Evolutionary conservation across 2,113 vertebrate species (phyloP), one percentile per base, ranked within the genome.

Genomic region (Barbus barbus): DNA sequence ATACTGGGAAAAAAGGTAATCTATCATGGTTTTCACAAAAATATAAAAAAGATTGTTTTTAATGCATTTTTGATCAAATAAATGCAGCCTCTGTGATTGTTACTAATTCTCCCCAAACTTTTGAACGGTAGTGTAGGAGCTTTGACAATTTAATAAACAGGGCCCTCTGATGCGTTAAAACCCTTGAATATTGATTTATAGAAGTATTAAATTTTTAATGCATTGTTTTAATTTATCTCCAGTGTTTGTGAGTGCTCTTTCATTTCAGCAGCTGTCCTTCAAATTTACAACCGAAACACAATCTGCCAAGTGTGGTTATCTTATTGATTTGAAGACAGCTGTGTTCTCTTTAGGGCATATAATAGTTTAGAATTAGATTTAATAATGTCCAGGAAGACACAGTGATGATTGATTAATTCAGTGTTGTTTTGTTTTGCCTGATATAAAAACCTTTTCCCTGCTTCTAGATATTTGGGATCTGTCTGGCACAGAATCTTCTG

Each of bases 401-500:
- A 44, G 11, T 11, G 12, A 1, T 12, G 41, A n/a, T 44, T 73
- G 11, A 14, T 28, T 18, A 65, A 20, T 7, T 65, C 61, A 1
- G 61, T 14, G 60, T 63, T 63, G n/a, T n/a, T n/a, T n/a, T n/a
- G n/a, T n/a, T n/a, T n/a, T n/a, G 60, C 22, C 38, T 1, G 12
- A 16, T 1, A 0, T 7, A 5, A 46, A 80, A 33, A 13, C 3
- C 26, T 3, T 9, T 58, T 38, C 9, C 71, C 22, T 69, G 5
- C 13, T 60, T 90, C 89, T 89, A 99, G 98, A 99, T 99, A 90
- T 99, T 99, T 90, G 98, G 98, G 38, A 99, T 99, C 86, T 99
- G 98, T 93, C 94, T 99, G 93, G 97, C 98, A 48, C 98, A 99
- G 94, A 99, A 99, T 91, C 93, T 99, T 83, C 96, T 99, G 89